Conservation (phyloP, 2,888 invertebrate genomes). For the Eristalis intricaria region DNA sequence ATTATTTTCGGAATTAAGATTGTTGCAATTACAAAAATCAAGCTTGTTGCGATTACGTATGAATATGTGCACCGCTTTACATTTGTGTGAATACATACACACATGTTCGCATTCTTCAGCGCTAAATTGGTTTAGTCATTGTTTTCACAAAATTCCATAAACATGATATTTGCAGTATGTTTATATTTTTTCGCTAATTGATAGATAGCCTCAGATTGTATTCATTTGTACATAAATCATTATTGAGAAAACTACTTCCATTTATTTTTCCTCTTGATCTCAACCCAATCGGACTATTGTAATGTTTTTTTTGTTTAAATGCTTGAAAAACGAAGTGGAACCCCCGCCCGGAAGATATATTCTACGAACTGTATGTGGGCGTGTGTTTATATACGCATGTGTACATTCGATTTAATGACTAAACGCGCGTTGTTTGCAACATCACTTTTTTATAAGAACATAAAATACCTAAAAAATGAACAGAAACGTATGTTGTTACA, state of each 20-base stretch:
- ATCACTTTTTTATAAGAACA: neutral
- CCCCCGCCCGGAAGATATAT: constrained; percentile 34
- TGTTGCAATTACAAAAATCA: constrained; percentile 5
- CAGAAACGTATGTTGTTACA: neutral
- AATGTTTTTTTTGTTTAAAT: constrained; percentile 19
- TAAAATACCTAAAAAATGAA: neutral
- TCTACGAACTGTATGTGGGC: neutral
- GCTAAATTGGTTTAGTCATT: constrained; percentile 26
- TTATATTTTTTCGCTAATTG: constrained; percentile 26
- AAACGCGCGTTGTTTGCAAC: neutral
- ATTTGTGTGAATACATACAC: neutral
- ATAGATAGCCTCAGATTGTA: neutral
- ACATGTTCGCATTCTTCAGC: neutral
- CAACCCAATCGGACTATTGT: neutral
- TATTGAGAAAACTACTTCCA: constrained; percentile 7
- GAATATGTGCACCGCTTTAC: neutral
- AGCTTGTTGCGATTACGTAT: neutral
- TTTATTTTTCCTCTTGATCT: neutral
- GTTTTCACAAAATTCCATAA: neutral
- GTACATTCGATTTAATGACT: neutral
- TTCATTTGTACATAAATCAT: constrained; percentile 16
- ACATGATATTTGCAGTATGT: constrained; percentile 16
- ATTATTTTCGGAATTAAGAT: neutral
- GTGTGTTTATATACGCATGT: neutral
- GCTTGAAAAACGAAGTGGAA: constrained; percentile 12